These are phyloP conservation scores for Drosophila gunungcola DNA, from an alignment of 1,140 invertebrate species.

Conservation along the genomic window DNA sequence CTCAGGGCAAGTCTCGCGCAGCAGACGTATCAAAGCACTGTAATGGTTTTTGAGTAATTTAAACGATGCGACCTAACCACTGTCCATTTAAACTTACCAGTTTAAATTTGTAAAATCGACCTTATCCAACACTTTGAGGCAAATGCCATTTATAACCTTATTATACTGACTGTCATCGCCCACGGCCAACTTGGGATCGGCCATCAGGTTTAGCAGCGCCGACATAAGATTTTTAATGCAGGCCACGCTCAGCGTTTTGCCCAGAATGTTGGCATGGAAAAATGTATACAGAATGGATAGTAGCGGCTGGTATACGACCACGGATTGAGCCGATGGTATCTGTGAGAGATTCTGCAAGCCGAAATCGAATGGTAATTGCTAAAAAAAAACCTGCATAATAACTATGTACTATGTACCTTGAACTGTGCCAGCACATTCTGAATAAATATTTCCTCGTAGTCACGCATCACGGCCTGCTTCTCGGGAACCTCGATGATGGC, in stretches of 20 bases:
- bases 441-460: constrained; percentile 84
- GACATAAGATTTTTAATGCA: constrained; percentile 84
- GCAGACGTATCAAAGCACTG: constrained; percentile 90
- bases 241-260: constrained; percentile 77
- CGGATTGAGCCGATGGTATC: constrained; percentile 92
- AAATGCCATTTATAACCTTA: constrained; percentile 84
- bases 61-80: not conserved
- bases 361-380: constrained; percentile 15
- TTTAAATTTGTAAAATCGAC: constrained; percentile 84
- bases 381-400: not conserved
- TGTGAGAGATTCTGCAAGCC: constrained; percentile 86
- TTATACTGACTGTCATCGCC: constrained; percentile 83
- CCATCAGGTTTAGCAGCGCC: constrained; percentile 75
- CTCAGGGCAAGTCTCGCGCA: constrained; percentile 90
- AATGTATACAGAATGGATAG: constrained; percentile 94
- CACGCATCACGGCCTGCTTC: constrained; percentile 80
- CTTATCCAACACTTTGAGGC: constrained; percentile 81
- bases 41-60: constrained; percentile 11
- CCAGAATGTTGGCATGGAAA: constrained; percentile 91
- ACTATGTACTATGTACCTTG: constrained; percentile 54
- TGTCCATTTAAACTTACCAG: constrained; percentile 54
- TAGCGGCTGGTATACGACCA: constrained; percentile 94
- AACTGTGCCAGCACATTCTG: constrained; percentile 82
- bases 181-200: constrained; percentile 77
- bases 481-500: constrained; percentile 82